Evolutionary conservation across 2,888 invertebrate genomes (phyloP).

Genomic region (Matsumyia berberina): DNA sequence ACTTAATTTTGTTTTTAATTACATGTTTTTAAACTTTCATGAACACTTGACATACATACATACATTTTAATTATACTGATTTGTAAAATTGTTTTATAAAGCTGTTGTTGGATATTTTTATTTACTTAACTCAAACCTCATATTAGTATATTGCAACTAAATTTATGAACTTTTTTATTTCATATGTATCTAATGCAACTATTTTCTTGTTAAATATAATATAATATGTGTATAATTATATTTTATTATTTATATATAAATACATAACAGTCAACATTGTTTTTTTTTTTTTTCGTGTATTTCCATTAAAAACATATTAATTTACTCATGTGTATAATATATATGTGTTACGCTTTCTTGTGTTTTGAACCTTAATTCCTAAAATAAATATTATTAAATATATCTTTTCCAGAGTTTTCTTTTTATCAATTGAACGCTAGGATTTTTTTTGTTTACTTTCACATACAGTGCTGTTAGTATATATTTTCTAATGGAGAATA

Average conservation of each 20-base stretch:
- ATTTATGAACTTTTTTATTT: constrained; percentile 78
- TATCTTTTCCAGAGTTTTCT: constrained; percentile 45
- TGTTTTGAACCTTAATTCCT: constrained; percentile 72
- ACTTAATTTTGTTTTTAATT: constrained; percentile 19
- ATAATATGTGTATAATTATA: constrained; percentile 54
- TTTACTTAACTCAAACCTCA: constrained; percentile 45
- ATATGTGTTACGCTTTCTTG: constrained; percentile 58
- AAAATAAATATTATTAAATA: constrained; percentile 62
- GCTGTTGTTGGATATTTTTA: constrained; percentile 55
- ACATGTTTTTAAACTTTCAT: constrained; percentile 29
- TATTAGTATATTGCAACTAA: constrained; percentile 44
- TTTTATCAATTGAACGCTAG: constrained; percentile 71
- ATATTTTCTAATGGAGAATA: constrained; percentile 33
- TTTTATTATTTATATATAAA: constrained; percentile 57
- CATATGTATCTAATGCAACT: constrained; percentile 58
- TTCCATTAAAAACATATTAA: constrained; percentile 56
- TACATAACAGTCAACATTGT: constrained; percentile 73
- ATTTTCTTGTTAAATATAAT: constrained; percentile 60
- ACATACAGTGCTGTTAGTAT: constrained; percentile 27
- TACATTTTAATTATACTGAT: constrained; percentile 18
- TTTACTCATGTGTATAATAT: constrained; percentile 49
- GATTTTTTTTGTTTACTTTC: constrained; percentile 48
- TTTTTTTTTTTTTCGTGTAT: constrained; percentile 45
- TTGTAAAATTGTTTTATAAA: constrained; percentile 40
- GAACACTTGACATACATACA: constrained; percentile 59